Conservation (phyloP, 2,888 invertebrate genomes). For the Dendrolimus pini region DNA sequence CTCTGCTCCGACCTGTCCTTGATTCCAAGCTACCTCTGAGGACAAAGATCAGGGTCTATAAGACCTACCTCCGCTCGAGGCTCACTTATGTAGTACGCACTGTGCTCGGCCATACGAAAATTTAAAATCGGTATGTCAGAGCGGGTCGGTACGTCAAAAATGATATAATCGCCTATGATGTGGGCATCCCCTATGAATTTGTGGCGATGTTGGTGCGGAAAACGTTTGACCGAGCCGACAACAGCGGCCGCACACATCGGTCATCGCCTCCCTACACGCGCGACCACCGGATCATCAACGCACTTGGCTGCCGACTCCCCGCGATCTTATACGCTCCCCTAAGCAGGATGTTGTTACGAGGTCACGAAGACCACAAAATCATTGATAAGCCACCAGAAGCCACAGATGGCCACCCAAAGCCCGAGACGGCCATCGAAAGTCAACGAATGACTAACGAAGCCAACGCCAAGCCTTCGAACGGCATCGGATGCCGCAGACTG, state of each 20-base stretch:
- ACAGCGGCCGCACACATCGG: neutral
- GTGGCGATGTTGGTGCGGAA: neutral
- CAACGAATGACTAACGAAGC: too few species aligned
- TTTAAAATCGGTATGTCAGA: neutral
- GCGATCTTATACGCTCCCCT: neutral
- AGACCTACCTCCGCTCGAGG: slow-evolving; percentile 12
- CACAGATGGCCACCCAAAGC: too few species aligned
- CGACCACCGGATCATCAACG: neutral
- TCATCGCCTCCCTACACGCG: neutral
- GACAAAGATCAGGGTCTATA: slow-evolving; percentile 15
- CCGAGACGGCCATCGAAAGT: too few species aligned
- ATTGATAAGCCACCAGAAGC: too few species aligned
- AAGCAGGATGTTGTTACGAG: neutral
- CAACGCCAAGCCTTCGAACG: too few species aligned
- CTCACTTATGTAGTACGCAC: slow-evolving; percentile 11
- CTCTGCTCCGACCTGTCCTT: neutral
- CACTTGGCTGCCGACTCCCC: neutral
- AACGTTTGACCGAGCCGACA: neutral
- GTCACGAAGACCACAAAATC: neutral
- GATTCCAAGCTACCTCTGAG: slow-evolving; percentile 12
- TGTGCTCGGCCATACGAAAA: neutral
- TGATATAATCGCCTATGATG: slow-evolving; percentile 4
- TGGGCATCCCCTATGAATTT: slow-evolving; percentile 2
- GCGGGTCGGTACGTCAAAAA: slow-evolving; percentile 6
- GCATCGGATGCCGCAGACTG: too few species aligned